Conservation (phyloP, 2,888 invertebrate species). For the Operophtera brumata region DNA sequence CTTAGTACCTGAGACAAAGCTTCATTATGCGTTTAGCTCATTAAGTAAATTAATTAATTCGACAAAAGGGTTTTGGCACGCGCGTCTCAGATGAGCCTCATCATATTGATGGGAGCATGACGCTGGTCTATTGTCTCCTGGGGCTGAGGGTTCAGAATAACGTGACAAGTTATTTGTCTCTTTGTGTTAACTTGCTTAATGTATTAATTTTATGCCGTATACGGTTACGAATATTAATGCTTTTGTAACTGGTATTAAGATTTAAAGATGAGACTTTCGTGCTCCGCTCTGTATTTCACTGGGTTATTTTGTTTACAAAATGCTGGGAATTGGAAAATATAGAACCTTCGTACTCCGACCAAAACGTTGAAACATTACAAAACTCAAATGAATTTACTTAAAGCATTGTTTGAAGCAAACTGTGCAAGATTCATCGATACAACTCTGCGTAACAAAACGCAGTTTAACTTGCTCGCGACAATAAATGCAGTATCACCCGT, state of each 20-base stretch:
- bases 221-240: not conserved
- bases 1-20: slow-evolving; percentile 58
- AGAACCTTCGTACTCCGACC: no score
- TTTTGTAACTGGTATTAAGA: not conserved
- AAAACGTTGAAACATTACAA: no score
- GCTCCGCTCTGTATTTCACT: no score
- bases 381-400: no score
- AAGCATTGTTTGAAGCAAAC: not conserved
- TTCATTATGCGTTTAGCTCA: slow-evolving; percentile 66
- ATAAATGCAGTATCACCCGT: slow-evolving; percentile 35
- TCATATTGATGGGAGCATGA: slow-evolving; percentile 51
- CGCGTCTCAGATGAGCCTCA: slow-evolving; percentile 46
- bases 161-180: slow-evolving; percentile 22
- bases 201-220: not conserved
- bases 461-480: slow-evolving; percentile 26
- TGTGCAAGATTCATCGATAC: slow-evolving; percentile 18
- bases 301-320: no score
- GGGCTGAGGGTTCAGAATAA: slow-evolving; percentile 18
- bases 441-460: slow-evolving; percentile 14
- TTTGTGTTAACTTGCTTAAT: slow-evolving; percentile 17
- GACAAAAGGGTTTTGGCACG: slow-evolving; percentile 55
- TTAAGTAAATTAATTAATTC: slow-evolving; percentile 68
- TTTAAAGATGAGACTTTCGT: no score
- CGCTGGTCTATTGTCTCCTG: slow-evolving; percentile 36
- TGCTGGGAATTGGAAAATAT: no score